Base-by-base conservation (phyloP, 1,140 invertebrate genomes). In the Macrosteles quadrilineatus region DNA sequence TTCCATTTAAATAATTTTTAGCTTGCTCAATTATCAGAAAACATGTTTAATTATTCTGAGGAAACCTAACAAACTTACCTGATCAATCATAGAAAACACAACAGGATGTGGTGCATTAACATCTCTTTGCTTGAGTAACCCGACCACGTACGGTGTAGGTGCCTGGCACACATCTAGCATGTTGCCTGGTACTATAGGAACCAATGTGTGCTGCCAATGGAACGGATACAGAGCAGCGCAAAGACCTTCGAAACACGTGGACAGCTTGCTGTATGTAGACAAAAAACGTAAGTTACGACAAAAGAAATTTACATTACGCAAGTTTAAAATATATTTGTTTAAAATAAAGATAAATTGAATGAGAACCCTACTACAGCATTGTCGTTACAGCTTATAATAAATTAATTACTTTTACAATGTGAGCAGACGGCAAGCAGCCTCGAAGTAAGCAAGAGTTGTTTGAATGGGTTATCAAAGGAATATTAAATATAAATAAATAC, bases 181-280 rank as follows among this genome's bases (percentile, higher is more conserved):
- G 64, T 85, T 83, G 4, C 84, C 75, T 0, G 92, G 91, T n/a
- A 94, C 80, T 47, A 90, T 84, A 1, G 91, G 88, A 30, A 94
- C 88, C 40, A 92, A 86, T 0, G 90, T 90, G 75, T 94, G 90
- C 64, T 90, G 90, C 92, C 92, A 94, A 19, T 83, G 82, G 77
- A 94, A 92, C 23, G 92, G 91, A 81, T 91, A 92, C 21, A 95
- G 79, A n/a, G 91, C 83, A 36, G 86, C 85, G 71, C 88, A 86
- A 2, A 94, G 77, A 0, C 89, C 91, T 79, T 92, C 88, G 63
- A 93, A 84, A 75, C 89, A 91, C 1, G 85, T 83, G 0, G 90
- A 91, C 29, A 93, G 80, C 62, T 84, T 84, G 77, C 90, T 91
- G 79, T 40, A 85, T 84, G 71, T 70, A 74, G 71, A 74, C 69